These are phyloP conservation scores for Triplophysa tibetana DNA, from an alignment of 2,113 vertebrate species.

Conservation along the genomic window DNA sequence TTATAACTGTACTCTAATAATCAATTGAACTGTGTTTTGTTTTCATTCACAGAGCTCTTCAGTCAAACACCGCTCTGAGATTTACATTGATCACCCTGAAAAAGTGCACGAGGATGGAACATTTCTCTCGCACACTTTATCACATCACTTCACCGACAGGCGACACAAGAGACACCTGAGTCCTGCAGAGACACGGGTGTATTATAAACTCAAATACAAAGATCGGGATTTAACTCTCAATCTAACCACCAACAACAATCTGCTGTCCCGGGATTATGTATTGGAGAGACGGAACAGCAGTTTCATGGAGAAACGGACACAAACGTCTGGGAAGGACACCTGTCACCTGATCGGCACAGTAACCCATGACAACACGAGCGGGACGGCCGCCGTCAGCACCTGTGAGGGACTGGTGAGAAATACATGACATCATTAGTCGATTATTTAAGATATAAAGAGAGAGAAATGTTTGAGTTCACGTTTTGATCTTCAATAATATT, in stretches of 20 bases:
- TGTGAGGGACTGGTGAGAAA: constrained; percentile 89
- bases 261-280: constrained; percentile 82
- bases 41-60: constrained; percentile 70
- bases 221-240: constrained; percentile 82
- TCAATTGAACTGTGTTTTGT: not conserved
- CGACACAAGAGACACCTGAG: constrained; percentile 75
- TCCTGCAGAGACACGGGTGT: constrained; percentile 65
- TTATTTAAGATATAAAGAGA: too few relatives aligned
- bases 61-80: constrained; percentile 70
- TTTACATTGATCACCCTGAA: constrained; percentile 81
- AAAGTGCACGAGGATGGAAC: constrained; percentile 77
- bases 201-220: constrained; percentile 80
- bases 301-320: constrained; percentile 67
- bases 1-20: not conserved
- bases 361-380: constrained; percentile 55
- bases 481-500: too few relatives aligned
- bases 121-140: constrained; percentile 82
- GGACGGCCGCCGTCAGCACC: constrained; percentile 84
- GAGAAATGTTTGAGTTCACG: too few relatives aligned
- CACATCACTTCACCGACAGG: constrained; percentile 63
- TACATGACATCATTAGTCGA: not conserved
- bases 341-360: constrained; percentile 87
- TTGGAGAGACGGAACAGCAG: constrained; percentile 82
- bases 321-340: constrained; percentile 44
- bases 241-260: constrained; percentile 76